A percentile compares a stretch with the other conserved stretches of the same genome.
Evolutionary conservation across 1,140 invertebrate genomes (phyloP).

Genomic region (Zaprionus capensis): DNA sequence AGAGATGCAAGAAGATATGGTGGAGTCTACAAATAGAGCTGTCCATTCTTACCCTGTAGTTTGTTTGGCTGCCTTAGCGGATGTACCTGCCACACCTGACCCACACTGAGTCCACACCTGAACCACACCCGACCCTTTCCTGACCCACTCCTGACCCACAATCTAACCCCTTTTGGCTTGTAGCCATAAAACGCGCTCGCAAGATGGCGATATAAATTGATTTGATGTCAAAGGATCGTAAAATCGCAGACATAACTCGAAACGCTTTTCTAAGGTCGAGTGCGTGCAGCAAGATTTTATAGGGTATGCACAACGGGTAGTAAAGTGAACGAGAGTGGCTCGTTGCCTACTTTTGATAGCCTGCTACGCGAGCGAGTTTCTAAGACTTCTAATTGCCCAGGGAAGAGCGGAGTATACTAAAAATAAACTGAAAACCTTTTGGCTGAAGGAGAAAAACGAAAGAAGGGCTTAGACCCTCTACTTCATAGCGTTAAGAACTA

Average conservation of each 20-base stretch:
- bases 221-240: slow-evolving; percentile 6
- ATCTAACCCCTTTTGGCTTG: background rate
- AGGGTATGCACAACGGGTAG: background rate
- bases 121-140: background rate
- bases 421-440: background rate
- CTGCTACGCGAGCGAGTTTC: background rate
- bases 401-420: background rate
- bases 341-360: background rate
- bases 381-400: background rate
- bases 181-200: background rate
- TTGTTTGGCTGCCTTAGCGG: no score
- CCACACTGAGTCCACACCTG: background rate
- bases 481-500: no score
- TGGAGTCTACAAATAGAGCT: background rate
- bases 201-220: slow-evolving; percentile 3
- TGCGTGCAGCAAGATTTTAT: background rate
- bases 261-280: slow-evolving; percentile 2
- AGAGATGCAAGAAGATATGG: background rate
- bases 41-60: slow-evolving; percentile 4
- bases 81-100: background rate
- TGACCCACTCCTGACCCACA: background rate
- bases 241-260: background rate
- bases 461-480: no score
- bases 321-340: background rate
- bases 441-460: background rate